Evolutionary conservation across 2,113 vertebrate species (phyloP), one percentile per base, ranked within the genome.

Genomic region (Tachysurus fulvidraco): DNA sequence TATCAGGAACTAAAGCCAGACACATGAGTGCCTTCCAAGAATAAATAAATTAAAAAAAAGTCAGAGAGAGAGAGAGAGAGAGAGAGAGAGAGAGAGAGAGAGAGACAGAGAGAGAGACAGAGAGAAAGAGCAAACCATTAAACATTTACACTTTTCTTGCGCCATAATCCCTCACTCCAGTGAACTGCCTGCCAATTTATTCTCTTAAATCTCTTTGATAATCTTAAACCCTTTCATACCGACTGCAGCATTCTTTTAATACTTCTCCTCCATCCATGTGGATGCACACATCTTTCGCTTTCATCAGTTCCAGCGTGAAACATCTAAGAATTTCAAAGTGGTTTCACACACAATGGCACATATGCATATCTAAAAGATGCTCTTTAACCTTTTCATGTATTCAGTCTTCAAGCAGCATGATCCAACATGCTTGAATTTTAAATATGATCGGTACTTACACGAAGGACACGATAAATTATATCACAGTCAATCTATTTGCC

Each of bases 191-290:
- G 87, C 88, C 93, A 94, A 93, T 95, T 94, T 93, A 91, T 91
- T 91, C 87, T 90, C 84, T 86, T 87, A 85, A 92, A 93, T 92
- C 88, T 93, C 90, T 92, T 91, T 93, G 92, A 92, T 93, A 91
- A 94, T 92, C 88, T 89, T 83, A 60, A 85, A 81, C 77, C 81
- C 89, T 93, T 93, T 93, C 89, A 93, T 92, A 89, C 91, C 83
- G 80, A 83, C 41, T 41, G 67, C 76, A 77, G 62, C 74, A 54
- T 59, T 82, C 23, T 86, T 80, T 23, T 77, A 82, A 23, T 81
- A 86, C 89, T 91, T 81, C 3, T 81, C 84, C 28, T 76, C 77
- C 25, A 80, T 78, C 84, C 69, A 78, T 89, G 44, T 71, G 64
- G 83, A 89, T 80, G 85, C 76, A 55, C 86, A 78, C 84, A 25